Conservation (phyloP, 2,888 invertebrate genomes). For the Apeira syringaria region DNA sequence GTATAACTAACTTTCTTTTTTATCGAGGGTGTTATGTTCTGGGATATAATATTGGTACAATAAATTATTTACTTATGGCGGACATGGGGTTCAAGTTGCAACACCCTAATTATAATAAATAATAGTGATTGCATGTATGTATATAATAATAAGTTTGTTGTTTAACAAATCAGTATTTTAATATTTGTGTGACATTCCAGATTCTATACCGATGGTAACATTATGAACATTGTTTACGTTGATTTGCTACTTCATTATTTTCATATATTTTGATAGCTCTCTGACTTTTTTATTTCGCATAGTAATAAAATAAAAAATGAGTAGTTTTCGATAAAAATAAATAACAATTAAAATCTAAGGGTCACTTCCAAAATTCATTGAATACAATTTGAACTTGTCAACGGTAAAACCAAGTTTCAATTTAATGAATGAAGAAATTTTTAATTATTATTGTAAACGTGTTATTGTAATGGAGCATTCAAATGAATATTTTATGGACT, state of each 20-base stretch:
- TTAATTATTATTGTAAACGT: too few species aligned
- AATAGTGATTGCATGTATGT: conserved; percentile 66
- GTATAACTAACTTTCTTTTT: conserved; percentile 41
- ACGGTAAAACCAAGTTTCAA: too few species aligned
- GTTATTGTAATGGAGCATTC: too few species aligned
- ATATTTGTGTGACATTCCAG: conserved; percentile 82
- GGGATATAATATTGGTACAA: conserved; percentile 43
- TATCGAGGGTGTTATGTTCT: conserved; percentile 39
- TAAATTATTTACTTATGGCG: conserved; percentile 46
- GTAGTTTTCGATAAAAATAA: too few species aligned
- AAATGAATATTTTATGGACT: too few species aligned
- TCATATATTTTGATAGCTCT: conserved; percentile 52
- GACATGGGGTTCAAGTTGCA: conserved; percentile 57
- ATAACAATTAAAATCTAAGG: too few species aligned
- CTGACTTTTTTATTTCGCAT: conserved; percentile 45
- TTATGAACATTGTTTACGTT: conserved; percentile 39
- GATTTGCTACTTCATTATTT: conserved; percentile 52
- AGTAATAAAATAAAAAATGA: too few species aligned
- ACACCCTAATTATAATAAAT: conserved; percentile 49
- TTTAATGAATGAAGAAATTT: too few species aligned
- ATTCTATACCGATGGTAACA: conserved; percentile 59
- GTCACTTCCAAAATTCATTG: too few species aligned
- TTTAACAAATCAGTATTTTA: conserved; percentile 82
- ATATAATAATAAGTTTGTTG: conserved; percentile 65
- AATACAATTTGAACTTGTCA: too few species aligned